A percentile compares a stretch with the other conserved stretches of the same genome.
phyloP scores from a whole-genome alignment of 2,113 vertebrate species.

The Colinus virginianus region DNA sequence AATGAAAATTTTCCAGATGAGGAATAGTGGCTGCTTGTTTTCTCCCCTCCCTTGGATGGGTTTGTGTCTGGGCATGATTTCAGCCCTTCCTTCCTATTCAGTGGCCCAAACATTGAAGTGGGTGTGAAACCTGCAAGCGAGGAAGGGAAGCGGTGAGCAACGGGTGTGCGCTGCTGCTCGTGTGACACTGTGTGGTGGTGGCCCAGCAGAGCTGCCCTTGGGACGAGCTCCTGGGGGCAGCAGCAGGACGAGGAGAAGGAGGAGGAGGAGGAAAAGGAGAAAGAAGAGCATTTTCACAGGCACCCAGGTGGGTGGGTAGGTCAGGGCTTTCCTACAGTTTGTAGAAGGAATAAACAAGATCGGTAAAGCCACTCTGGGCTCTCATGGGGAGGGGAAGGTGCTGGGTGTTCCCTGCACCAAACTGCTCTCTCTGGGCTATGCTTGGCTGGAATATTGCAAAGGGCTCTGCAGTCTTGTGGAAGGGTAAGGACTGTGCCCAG shows the following conservation, averaged over 20 bases:
- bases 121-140: neutral
- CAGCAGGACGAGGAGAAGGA: neutral
- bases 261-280: neutral
- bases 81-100: neutral
- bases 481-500: neutral
- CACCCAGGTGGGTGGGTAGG: neutral
- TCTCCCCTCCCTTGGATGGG: neutral
- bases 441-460: neutral
- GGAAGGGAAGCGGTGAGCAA: neutral
- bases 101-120: neutral
- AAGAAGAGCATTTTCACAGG: neutral
- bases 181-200: neutral
- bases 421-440: neutral
- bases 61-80: constrained; percentile 6
- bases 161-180: neutral
- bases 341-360: neutral
- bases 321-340: neutral
- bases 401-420: neutral
- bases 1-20: neutral
- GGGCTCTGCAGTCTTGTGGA: neutral
- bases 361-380: neutral
- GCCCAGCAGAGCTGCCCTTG: neutral
- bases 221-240: constrained; percentile 3
- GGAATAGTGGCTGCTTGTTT: neutral
- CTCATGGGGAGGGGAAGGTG: neutral